A percentile compares a stretch with the other conserved stretches of the same genome.
phyloP scores from a whole-genome alignment of 2,113 vertebrate genomes.

The Lamprologus lemairii region DNA sequence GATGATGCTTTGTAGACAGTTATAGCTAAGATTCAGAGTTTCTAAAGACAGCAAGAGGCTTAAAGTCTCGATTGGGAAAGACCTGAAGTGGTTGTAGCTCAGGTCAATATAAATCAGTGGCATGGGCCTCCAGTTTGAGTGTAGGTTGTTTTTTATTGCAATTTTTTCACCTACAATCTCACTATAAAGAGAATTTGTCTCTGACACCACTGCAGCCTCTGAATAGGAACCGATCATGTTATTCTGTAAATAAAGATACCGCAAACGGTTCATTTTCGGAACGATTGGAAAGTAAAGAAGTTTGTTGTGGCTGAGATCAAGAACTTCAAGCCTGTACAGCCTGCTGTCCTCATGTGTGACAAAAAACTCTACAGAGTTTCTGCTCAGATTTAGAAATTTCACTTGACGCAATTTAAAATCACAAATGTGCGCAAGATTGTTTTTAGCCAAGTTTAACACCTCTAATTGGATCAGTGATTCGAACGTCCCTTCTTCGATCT shows the following conservation, averaged over 20 bases:
- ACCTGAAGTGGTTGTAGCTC: constrained; percentile 71
- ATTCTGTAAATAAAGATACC: constrained; percentile 74
- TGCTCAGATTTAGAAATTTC: constrained; percentile 71
- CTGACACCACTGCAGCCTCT: constrained; percentile 23
- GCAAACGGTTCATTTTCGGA: constrained; percentile 51
- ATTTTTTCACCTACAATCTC: constrained; percentile 33
- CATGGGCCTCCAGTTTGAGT: constrained; percentile 31
- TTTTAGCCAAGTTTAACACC: constrained; percentile 67
- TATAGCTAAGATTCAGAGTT: constrained; percentile 68
- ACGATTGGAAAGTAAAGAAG: constrained; percentile 72
- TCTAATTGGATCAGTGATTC: constrained; percentile 61
- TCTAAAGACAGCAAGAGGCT: constrained; percentile 62
- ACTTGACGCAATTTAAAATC: constrained; percentile 73
- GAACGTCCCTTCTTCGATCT: constrained; percentile 70
- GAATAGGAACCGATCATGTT: constrained; percentile 61
- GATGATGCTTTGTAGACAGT: constrained; percentile 69
- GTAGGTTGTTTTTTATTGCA: constrained; percentile 27
- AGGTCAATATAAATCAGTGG: constrained; percentile 69
- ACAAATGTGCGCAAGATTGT: constrained; percentile 70
- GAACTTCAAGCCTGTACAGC: constrained; percentile 64
- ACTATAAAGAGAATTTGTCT: constrained; percentile 43
- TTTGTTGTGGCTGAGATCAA: constrained; percentile 76
- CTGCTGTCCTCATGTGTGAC: background rate
- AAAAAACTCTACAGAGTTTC: constrained; percentile 73
- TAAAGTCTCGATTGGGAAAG: constrained; percentile 67